Conservation (phyloP, 2,113 vertebrate genomes). For the Chaenogobius annularis region DNA sequence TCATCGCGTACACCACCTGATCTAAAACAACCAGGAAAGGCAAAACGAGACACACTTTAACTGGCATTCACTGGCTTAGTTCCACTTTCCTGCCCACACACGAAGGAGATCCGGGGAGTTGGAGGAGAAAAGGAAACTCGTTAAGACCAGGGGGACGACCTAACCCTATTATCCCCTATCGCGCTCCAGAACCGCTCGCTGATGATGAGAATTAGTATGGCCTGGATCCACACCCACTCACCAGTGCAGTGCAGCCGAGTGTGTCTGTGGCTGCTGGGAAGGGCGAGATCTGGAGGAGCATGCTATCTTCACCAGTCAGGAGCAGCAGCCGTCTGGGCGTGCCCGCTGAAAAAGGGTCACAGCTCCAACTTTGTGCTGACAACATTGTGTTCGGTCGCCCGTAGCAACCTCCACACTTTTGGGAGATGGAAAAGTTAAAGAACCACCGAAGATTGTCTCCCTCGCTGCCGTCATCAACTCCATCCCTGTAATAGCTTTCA, state of each 20-base stretch:
- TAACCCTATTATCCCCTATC: slow-evolving; percentile 74
- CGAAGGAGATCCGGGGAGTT: slow-evolving; percentile 66
- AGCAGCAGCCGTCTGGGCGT: slow-evolving; percentile 49
- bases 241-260: slow-evolving; percentile 52
- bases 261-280: slow-evolving; percentile 61
- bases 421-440: slow-evolving; percentile 41
- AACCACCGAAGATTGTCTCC: slow-evolving; percentile 45
- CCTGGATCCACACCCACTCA: slow-evolving; percentile 63
- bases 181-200: slow-evolving; percentile 62
- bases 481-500: slow-evolving; percentile 44
- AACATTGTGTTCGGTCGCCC: slow-evolving; percentile 41
- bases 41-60: slow-evolving; percentile 34
- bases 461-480: slow-evolving; percentile 38
- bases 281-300: slow-evolving; percentile 55
- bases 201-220: slow-evolving; percentile 74
- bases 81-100: slow-evolving; percentile 51
- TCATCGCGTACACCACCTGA: slow-evolving; percentile 12
- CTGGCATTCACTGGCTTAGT: slow-evolving; percentile 50
- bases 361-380: slow-evolving; percentile 31
- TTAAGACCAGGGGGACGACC: slow-evolving; percentile 71
- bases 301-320: slow-evolving; percentile 52
- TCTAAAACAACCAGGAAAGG: slow-evolving; percentile 43
- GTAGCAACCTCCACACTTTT: slow-evolving; percentile 27
- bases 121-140: slow-evolving; percentile 67
- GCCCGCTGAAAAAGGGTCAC: slow-evolving; percentile 35